Base-by-base conservation (phyloP, 1,140 invertebrate species). In the Asobara japonica region DNA sequence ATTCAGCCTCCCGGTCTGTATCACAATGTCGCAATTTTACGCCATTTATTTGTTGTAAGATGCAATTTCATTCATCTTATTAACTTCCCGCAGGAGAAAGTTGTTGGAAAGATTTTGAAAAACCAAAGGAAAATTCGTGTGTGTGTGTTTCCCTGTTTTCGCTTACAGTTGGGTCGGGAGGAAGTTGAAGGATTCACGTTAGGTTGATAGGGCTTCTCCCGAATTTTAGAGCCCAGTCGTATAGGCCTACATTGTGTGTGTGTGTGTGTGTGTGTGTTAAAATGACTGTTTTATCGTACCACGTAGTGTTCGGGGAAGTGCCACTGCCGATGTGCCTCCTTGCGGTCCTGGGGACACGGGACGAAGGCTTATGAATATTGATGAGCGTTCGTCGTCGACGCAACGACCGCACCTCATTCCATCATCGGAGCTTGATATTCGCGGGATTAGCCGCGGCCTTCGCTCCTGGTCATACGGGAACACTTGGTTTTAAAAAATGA, bases 331-430 rank as follows among this genome's bases (percentile, higher is more conserved):
- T 20, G 8, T 56, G 25, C 25, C 51, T 56, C n/a, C 36, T 62
- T 41, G 69, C 69, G 78, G 85, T 85, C 84, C 83, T 86, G 84
- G 84, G 84, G 81, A 80, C 73, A 74, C 76, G 74, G 79, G 76
- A 78, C 79, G 78, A 81, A 79, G 69, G 83, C 80, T 86, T 86
- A 86, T 87, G 85, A 86, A 87, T 87, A 86, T 85, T 85, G 82
- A 86, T 87, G 84, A 82, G 85, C 79, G 80, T 84, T 84, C 84
- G 81, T 80, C 78, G 77, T 38, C 67, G 74, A 25, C 51, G 30
- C 38, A 79, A 79, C 16, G 18, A 64, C 41, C 69, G 27, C 69
- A 22, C 38, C 29, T 74, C 22, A 18, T 33, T 64, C 29, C 20
- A 48, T 64, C 61, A 71, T 67, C 68, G 31, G 5, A 16, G 13